A percentile compares a stretch with the other conserved stretches of the same genome.
Evolutionary conservation across 2,113 vertebrate genomes (phyloP).

Genomic region (Tachysurus vachellii): DNA sequence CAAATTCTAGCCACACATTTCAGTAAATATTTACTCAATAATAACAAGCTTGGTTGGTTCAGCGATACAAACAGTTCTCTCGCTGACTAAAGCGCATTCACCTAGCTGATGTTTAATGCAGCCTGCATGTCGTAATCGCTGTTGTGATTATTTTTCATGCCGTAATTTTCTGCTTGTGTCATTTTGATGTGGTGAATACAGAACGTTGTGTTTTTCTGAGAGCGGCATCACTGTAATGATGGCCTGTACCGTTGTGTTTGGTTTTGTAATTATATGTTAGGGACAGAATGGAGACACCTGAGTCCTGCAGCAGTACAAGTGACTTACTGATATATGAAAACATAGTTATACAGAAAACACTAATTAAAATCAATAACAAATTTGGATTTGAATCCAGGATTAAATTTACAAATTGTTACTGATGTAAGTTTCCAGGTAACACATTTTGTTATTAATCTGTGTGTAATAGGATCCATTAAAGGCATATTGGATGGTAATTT

Average conservation of each 20-base stretch:
- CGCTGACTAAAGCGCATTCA: not conserved
- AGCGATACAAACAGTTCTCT: conserved; percentile 22
- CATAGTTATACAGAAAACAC: not conserved
- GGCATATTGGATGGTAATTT: not conserved
- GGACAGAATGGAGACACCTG: not conserved
- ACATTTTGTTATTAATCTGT: not conserved
- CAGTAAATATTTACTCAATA: conserved; percentile 60
- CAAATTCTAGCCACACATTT: conserved; percentile 47
- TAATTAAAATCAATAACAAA: not conserved
- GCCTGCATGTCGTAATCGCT: conserved; percentile 12
- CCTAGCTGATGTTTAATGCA: not conserved
- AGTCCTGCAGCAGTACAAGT: not conserved
- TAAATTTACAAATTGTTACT: not conserved
- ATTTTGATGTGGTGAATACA: conserved; percentile 4
- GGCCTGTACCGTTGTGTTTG: not conserved
- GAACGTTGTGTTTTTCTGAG: not conserved
- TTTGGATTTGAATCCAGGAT: not conserved
- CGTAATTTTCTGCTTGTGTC: conserved; percentile 4
- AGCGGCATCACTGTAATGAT: not conserved
- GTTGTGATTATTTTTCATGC: not conserved
- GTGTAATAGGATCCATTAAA: not conserved
- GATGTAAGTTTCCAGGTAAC: not conserved
- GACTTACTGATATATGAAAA: not conserved
- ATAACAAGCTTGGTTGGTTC: conserved; percentile 43
- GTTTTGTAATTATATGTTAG: not conserved